phyloP scores from a whole-genome alignment of 2,113 vertebrate genomes.

The Anarhynchus alexandrinus region DNA sequence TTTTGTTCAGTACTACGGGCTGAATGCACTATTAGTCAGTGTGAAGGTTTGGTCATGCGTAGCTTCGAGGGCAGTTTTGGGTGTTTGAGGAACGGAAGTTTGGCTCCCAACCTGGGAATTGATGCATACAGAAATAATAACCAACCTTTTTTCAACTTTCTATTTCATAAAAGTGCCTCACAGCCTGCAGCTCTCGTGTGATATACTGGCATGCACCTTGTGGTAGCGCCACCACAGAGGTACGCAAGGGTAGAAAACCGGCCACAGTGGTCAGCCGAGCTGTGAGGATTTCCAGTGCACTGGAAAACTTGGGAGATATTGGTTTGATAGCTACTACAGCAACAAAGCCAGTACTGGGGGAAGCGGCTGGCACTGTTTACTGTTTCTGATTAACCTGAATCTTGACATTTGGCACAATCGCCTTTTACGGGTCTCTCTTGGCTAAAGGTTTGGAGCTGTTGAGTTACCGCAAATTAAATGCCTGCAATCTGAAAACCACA shows the following conservation, averaged over 20 bases:
- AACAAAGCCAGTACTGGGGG: background rate
- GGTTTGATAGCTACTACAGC: background rate
- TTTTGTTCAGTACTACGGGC: background rate
- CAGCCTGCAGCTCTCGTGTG: background rate
- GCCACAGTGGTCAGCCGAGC: background rate
- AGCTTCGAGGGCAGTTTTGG: background rate
- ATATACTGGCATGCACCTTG: background rate
- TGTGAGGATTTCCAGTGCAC: background rate
- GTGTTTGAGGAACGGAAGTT: background rate
- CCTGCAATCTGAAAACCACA: background rate
- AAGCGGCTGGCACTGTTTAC: background rate
- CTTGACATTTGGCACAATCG: background rate
- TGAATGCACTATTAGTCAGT: background rate
- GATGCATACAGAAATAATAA: background rate
- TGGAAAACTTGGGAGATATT: background rate
- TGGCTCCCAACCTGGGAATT: background rate
- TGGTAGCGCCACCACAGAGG: background rate
- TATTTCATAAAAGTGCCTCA: background rate
- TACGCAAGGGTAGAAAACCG: background rate
- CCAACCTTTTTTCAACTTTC: background rate
- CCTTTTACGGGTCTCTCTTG: fast-evolving
- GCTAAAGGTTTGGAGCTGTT: background rate
- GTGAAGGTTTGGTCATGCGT: background rate
- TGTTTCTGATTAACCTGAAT: background rate
- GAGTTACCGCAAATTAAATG: background rate